phyloP scores from a whole-genome alignment of 2,113 vertebrate genomes.

The Takifugu flavidus region DNA sequence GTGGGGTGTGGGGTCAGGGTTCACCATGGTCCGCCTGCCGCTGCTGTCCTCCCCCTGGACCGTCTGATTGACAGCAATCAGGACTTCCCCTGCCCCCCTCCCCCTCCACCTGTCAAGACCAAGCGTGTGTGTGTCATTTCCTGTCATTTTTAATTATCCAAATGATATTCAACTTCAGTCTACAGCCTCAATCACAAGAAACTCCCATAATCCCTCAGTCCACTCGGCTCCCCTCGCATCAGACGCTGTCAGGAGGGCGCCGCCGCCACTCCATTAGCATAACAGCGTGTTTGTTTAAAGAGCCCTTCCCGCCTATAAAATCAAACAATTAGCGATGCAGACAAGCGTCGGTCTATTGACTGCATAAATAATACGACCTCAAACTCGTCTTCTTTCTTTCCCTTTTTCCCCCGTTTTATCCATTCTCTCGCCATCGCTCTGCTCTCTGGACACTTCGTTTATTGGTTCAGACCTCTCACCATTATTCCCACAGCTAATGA shows the following conservation, averaged over 20 bases:
- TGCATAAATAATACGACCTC: constrained; percentile 91
- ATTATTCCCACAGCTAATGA: constrained; percentile 87
- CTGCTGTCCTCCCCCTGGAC: constrained; percentile 84
- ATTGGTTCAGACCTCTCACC: constrained; percentile 30
- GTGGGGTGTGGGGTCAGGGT: constrained; percentile 84
- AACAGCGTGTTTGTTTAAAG: constrained; percentile 98
- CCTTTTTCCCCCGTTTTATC: constrained; percentile 32
- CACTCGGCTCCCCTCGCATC: constrained; percentile 8
- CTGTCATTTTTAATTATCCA: constrained; percentile 99
- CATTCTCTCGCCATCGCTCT: neutral
- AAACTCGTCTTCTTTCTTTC: constrained; percentile 17
- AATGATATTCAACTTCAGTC: constrained; percentile 92
- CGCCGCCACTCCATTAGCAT: constrained; percentile 84
- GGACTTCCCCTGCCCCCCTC: constrained; percentile 38
- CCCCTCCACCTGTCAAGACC: constrained; percentile 87
- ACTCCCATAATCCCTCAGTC: constrained; percentile 39
- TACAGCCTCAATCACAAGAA: constrained; percentile 44
- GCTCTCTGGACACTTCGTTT: constrained; percentile 38
- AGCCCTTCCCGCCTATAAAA: constrained; percentile 85
- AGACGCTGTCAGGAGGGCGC: constrained; percentile 76
- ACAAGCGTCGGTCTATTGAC: constrained; percentile 88
- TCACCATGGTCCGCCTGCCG: constrained; percentile 84
- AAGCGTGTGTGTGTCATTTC: constrained; percentile 78
- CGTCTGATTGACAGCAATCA: constrained; percentile 99
- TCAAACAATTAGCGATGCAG: constrained; percentile 98